Evolutionary conservation across 2,797 vertebrate species (phyloP).

Genomic region (Phataginus tetradactyla): DNA sequence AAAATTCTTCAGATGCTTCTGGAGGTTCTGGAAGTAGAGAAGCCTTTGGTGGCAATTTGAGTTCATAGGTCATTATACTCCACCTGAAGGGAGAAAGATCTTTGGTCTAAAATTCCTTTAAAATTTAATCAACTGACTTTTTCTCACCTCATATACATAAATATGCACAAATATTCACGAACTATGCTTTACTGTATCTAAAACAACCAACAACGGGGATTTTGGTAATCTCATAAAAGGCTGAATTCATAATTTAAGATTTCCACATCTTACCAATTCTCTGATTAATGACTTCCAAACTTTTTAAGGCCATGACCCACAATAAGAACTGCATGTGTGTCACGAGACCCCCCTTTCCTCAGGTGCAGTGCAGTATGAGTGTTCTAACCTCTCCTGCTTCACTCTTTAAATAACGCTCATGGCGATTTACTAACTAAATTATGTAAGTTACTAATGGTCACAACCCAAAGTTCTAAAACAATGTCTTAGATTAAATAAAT

Average conservation of each 20-base stretch:
- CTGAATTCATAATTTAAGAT: background rate
- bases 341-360: background rate
- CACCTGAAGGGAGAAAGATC: slow-evolving; percentile 88
- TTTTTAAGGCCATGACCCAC: background rate
- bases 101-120: slow-evolving; percentile 56
- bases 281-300: background rate
- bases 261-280: background rate
- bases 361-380: background rate
- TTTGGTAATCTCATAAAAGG: background rate
- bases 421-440: background rate
- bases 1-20: slow-evolving; percentile 92
- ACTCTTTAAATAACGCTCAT: background rate
- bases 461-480: slow-evolving; percentile 22
- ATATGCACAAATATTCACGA: background rate
- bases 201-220: background rate
- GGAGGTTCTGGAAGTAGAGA: slow-evolving; percentile 92
- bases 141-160: background rate
- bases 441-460: background rate
- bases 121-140: slow-evolving; percentile 30
- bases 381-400: background rate
- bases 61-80: slow-evolving; percentile 99
- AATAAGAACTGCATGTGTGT: background rate
- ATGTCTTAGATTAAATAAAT: background rate
- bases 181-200: background rate
- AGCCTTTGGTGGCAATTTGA: slow-evolving; percentile 95